A percentile compares a stretch with the other conserved stretches of the same genome.
These are phyloP conservation scores for Lipophrys pholis DNA, from an alignment of 2,113 vertebrate species.

Conservation along the genomic window DNA sequence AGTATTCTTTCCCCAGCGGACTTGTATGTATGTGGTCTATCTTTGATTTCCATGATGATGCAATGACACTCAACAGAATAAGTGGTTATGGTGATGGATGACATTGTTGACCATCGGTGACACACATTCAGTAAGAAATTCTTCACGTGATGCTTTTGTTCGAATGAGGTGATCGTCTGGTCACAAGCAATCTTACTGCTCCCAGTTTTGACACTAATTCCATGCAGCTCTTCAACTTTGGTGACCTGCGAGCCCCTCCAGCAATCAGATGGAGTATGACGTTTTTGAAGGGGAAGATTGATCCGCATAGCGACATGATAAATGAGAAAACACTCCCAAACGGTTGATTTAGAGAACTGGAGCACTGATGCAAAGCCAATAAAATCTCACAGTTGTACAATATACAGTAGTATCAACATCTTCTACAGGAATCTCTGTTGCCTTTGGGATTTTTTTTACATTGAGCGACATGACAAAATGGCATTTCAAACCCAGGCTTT, in stretches of 20 bases:
- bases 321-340: conserved; percentile 16
- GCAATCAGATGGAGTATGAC: conserved; percentile 7
- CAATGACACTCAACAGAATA: neutral
- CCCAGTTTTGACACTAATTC: conserved; percentile 8
- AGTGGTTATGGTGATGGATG: neutral
- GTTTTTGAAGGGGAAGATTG: neutral
- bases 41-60: neutral
- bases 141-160: conserved; percentile 2
- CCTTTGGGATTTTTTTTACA: conserved; percentile 2
- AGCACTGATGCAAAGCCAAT: conserved; percentile 18
- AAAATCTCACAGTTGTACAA: neutral
- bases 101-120: neutral
- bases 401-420: neutral
- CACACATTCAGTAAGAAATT: neutral
- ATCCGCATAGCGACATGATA: conserved; percentile 16
- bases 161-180: conserved; percentile 11
- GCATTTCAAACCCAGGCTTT: too few species aligned
- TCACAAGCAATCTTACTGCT: neutral
- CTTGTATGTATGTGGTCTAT: neutral
- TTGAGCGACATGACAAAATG: neutral
- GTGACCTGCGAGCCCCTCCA: neutral
- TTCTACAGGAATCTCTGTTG: neutral
- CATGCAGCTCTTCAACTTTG: conserved; percentile 10
- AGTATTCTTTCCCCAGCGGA: neutral
- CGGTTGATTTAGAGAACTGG: conserved; percentile 25